Conservation (phyloP, 2,888 invertebrate species). For the Odontocerum albicorne region DNA sequence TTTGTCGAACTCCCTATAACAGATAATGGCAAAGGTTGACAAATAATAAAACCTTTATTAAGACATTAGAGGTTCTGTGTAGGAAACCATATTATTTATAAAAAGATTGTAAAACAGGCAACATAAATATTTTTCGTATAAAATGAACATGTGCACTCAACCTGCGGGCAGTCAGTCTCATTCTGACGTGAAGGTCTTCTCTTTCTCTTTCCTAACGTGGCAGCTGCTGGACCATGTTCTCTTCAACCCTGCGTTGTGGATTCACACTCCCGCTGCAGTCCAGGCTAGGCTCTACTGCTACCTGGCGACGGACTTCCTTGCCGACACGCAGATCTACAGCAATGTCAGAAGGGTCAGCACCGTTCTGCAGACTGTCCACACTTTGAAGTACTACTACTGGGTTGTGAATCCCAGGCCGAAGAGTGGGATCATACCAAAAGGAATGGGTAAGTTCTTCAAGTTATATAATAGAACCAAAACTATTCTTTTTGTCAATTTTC, state of each 20-base stretch:
- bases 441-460: conserved; percentile 82
- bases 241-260: conserved; percentile 99
- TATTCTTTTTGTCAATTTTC: too few species aligned
- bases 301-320: conserved; percentile 97
- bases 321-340: conserved; percentile 96
- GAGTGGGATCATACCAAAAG: conserved; percentile 94
- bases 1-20: too few species aligned
- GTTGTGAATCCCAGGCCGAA: conserved; percentile 93
- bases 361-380: conserved; percentile 96
- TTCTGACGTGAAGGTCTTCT: conserved; percentile 81
- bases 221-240: conserved; percentile 99
- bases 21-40: too few species aligned
- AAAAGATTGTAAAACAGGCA: conserved; percentile 18
- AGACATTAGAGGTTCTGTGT: too few species aligned
- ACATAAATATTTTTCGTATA: not conserved
- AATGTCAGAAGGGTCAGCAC: conserved; percentile 96
- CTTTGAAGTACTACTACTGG: conserved; percentile 99
- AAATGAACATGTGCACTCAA: conserved; percentile 46
- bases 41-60: too few species aligned
- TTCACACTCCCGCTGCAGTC: conserved; percentile 94
- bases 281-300: conserved; percentile 96
- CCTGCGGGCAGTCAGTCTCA: conserved; percentile 56
- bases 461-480: not conserved
- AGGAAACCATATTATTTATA: too few species aligned
- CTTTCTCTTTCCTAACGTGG: conserved; percentile 87